Conservation (phyloP, 2,888 invertebrate genomes). For the Parochlus steinenii region DNA sequence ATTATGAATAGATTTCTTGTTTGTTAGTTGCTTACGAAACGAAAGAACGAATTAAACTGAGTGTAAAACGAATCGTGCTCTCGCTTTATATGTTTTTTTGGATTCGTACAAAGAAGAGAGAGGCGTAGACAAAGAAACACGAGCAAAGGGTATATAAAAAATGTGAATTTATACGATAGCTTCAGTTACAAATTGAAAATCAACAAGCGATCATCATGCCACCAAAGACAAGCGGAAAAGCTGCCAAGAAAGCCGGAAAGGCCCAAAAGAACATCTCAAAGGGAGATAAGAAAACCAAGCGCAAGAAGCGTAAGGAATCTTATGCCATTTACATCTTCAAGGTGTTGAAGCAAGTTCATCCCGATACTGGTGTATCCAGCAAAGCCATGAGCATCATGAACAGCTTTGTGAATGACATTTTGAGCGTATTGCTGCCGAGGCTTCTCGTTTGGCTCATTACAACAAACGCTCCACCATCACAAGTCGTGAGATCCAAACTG, state of each 20-base stretch:
- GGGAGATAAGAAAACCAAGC: slow-evolving; percentile 38
- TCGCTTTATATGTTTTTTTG: no score
- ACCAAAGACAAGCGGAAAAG: slow-evolving; percentile 27
- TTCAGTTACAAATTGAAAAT: no score
- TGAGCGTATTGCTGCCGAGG: slow-evolving; percentile 50
- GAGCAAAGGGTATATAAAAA: no score
- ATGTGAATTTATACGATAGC: no score
- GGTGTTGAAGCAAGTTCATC: slow-evolving; percentile 42
- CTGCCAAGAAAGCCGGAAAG: slow-evolving; percentile 37
- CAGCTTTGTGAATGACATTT: slow-evolving; percentile 59
- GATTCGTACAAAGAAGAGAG: no score
- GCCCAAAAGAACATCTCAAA: slow-evolving; percentile 40
- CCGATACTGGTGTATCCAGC: slow-evolving; percentile 46
- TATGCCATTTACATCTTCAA: slow-evolving; percentile 43
- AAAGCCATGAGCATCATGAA: slow-evolving; percentile 51
- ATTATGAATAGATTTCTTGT: no score
- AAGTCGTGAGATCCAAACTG: slow-evolving; percentile 51
- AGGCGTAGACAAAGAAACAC: no score
- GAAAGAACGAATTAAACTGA: no score
- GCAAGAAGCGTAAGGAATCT: slow-evolving; percentile 37
- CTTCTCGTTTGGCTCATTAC: slow-evolving; percentile 43
- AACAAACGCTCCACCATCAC: slow-evolving; percentile 47
- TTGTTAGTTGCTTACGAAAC: no score
- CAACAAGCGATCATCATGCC: no score
- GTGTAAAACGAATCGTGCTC: no score